These are phyloP conservation scores for Phainopepla nitens DNA, from an alignment of 2,113 vertebrate species.

Conservation along the genomic window DNA sequence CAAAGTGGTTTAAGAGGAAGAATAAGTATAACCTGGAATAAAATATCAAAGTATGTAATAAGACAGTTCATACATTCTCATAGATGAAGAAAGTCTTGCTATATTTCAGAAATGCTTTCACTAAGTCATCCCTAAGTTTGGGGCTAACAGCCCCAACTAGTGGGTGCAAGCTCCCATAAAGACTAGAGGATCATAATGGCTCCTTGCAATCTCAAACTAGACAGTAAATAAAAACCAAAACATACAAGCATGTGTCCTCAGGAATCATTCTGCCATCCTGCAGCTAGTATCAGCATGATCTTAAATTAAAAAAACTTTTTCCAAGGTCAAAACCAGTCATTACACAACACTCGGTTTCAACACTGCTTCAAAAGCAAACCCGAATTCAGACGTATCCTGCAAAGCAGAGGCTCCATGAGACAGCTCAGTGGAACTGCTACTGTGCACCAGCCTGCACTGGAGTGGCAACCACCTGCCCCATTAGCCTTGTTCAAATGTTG, in stretches of 20 bases:
- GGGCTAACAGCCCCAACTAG: neutral
- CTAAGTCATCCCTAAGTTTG: neutral
- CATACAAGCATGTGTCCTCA: neutral
- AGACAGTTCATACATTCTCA: neutral
- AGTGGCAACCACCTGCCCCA: rapidly evolving
- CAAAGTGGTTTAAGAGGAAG: neutral
- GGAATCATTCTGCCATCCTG: neutral
- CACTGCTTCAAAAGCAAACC: neutral
- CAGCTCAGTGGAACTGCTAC: neutral
- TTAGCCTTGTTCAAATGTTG: neutral
- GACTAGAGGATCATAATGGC: neutral
- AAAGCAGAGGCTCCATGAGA: neutral
- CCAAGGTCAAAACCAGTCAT: neutral
- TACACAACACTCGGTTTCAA: neutral
- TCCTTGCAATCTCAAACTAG: neutral
- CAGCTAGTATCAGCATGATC: neutral
- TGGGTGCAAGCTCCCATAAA: neutral
- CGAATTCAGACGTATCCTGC: neutral
- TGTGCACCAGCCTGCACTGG: neutral
- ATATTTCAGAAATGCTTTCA: neutral
- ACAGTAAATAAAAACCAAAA: neutral
- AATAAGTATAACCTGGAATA: neutral
- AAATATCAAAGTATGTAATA: neutral
- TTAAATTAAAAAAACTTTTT: neutral
- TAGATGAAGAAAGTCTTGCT: neutral